These are phyloP conservation scores for Alectoris magna DNA, from an alignment of 2,797 vertebrate genomes.

Conservation along the genomic window DNA sequence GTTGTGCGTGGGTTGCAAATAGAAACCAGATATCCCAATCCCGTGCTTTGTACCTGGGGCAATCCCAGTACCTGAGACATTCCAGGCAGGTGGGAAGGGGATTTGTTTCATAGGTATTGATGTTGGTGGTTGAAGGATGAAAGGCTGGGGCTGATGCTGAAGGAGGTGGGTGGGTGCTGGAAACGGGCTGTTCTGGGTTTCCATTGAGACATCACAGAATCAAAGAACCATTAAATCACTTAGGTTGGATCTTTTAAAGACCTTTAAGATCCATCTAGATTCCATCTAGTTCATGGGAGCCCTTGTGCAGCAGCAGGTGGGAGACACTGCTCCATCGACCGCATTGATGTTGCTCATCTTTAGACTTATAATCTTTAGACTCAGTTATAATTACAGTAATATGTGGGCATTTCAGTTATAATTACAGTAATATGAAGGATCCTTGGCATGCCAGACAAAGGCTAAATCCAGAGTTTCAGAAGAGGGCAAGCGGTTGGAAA, in stretches of 20 bases:
- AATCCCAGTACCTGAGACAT: not conserved
- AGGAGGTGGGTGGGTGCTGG: not conserved
- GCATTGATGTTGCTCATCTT: not conserved
- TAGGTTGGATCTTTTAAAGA: too few relatives aligned
- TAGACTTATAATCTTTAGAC: not conserved
- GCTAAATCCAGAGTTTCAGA: not conserved
- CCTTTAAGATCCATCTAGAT: too few relatives aligned
- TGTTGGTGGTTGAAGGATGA: not conserved
- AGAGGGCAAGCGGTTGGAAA: not conserved
- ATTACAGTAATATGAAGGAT: too few relatives aligned
- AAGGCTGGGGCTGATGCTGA: not conserved
- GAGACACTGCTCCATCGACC: not conserved
- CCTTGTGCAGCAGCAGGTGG: not conserved
- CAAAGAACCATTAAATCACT: too few relatives aligned
- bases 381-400: too few relatives aligned
- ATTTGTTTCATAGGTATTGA: not conserved
- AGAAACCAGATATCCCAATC: not conserved
- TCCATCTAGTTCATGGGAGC: not conserved
- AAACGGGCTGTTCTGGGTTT: not conserved
- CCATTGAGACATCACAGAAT: not conserved
- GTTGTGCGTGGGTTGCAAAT: fast-evolving
- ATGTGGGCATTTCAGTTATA: too few relatives aligned
- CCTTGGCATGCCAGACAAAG: not conserved
- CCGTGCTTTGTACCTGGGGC: not conserved
- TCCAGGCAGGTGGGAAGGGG: not conserved